Conservation (phyloP, 2,797 vertebrate genomes). For the Acrossocheilus wenchowensis region DNA sequence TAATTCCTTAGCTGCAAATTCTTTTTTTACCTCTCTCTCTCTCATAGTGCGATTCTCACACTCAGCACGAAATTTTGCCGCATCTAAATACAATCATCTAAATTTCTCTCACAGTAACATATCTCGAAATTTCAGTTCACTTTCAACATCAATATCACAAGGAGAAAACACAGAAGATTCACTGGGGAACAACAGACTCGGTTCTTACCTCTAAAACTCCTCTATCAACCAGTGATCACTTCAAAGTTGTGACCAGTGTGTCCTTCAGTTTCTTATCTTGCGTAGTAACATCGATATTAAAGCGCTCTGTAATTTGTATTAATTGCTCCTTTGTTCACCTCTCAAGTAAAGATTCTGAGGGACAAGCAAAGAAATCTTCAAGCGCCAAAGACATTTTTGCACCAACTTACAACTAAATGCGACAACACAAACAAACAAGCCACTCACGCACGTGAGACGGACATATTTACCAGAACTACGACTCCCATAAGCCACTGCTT, state of each 20-base stretch:
- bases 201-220: too few species aligned
- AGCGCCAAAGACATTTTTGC: neutral
- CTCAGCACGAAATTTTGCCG: neutral
- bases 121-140: neutral
- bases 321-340: neutral
- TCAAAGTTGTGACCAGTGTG: too few species aligned
- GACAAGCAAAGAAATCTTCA: neutral
- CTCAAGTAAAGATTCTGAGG: neutral
- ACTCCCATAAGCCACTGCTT: neutral
- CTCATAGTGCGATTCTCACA: too few species aligned
- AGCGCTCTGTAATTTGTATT: neutral
- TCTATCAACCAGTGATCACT: too few species aligned
- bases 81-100: too few species aligned
- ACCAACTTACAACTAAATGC: neutral
- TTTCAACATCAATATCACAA: too few species aligned
- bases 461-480: neutral
- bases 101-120: neutral
- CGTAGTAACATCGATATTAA: too few species aligned
- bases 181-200: too few species aligned
- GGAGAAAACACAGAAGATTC: too few species aligned
- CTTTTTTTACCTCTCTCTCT: neutral
- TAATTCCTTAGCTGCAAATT: neutral
- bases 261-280: too few species aligned
- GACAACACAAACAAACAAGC: neutral
- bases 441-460: neutral